These are phyloP conservation scores for Stenodera caucasica DNA, from an alignment of 2,888 invertebrate species.

Conservation along the genomic window DNA sequence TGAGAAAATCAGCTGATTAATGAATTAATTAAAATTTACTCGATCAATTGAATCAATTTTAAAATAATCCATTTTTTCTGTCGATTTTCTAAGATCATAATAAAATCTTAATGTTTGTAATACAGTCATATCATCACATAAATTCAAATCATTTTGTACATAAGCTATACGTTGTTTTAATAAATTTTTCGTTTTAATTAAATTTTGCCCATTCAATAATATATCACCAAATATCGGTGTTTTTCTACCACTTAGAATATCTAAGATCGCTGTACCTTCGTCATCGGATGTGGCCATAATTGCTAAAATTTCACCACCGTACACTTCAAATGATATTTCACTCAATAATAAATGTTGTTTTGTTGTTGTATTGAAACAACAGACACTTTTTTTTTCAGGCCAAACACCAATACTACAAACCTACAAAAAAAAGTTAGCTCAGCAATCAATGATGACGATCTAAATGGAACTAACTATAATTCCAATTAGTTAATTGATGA, in stretches of 20 bases:
- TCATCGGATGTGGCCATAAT: conserved; percentile 86
- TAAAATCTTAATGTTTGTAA: conserved; percentile 86
- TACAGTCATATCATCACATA: conserved; percentile 88
- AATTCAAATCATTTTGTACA: conserved; percentile 71
- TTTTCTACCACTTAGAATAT: conserved; percentile 77
- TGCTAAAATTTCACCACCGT: conserved; percentile 88
- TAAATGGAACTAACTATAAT: too few species aligned
- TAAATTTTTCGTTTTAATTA: conserved; percentile 69
- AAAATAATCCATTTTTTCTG: conserved; percentile 63
- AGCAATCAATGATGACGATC: not conserved
- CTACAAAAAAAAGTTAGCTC: conserved; percentile 32
- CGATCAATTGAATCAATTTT: conserved; percentile 76
- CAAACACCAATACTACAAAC: conserved; percentile 43
- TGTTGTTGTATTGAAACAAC: conserved; percentile 36
- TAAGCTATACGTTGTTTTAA: conserved; percentile 70
- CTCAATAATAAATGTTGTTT: conserved; percentile 55
- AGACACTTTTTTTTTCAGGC: conserved; percentile 32
- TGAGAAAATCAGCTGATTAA: conserved; percentile 2
- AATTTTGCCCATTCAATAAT: conserved; percentile 80
- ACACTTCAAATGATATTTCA: conserved; percentile 83
- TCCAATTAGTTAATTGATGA: not conserved
- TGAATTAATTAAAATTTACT: conserved; percentile 55
- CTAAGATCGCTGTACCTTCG: conserved; percentile 84
- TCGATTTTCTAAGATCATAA: conserved; percentile 70
- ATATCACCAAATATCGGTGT: conserved; percentile 71